These are phyloP conservation scores for Zapus hudsonius DNA, from an alignment of 2,113 vertebrate species.

Conservation along the genomic window DNA sequence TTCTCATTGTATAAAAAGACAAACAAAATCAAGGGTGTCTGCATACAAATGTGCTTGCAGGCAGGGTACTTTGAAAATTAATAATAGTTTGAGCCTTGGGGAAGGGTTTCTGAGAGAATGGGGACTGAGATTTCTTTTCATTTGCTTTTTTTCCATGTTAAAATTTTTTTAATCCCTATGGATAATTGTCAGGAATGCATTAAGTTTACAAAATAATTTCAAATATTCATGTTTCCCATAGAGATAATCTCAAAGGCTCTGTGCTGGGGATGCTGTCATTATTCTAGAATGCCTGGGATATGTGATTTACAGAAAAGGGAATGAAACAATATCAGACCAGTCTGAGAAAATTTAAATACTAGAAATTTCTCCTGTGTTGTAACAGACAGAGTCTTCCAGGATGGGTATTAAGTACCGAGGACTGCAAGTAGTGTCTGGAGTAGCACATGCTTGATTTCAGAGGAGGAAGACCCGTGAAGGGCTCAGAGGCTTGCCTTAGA, in stretches of 20 bases:
- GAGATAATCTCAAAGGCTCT: neutral
- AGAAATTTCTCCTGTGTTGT: neutral
- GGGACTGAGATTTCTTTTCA: neutral
- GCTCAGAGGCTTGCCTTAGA: neutral
- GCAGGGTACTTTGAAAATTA: neutral
- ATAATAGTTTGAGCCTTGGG: neutral
- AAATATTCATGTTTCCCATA: neutral
- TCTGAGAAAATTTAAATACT: neutral
- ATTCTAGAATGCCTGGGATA: neutral
- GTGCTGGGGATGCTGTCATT: neutral
- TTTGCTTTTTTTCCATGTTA: neutral
- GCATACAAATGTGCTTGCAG: no score
- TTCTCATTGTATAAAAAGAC: neutral
- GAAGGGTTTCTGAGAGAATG: constrained; percentile 1
- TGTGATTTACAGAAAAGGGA: constrained; percentile 15
- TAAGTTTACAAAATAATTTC: constrained; percentile 24
- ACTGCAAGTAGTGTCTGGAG: neutral
- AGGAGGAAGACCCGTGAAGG: neutral
- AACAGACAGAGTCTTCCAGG: neutral
- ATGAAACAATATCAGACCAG: neutral
- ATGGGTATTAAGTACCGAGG: neutral
- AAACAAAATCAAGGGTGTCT: neutral
- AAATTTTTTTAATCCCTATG: neutral
- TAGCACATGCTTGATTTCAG: neutral
- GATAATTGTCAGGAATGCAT: constrained; percentile 11